Evolutionary conservation across 2,888 invertebrate species (phyloP).

Genomic region (Gari tellinella): DNA sequence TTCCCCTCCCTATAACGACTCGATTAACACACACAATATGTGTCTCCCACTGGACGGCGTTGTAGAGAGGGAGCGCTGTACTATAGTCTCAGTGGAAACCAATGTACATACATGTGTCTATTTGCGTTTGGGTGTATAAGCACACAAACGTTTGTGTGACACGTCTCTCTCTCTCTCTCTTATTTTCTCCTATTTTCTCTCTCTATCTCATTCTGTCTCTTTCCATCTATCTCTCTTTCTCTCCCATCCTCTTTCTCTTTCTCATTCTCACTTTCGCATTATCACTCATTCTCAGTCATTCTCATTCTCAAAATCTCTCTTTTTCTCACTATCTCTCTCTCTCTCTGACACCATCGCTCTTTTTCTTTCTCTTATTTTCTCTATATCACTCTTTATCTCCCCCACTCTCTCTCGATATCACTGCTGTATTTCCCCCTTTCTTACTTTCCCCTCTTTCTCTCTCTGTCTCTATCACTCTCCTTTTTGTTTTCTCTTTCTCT

Average conservation of each 20-base stretch:
- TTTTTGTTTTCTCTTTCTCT: not conserved
- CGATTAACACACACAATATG: no score
- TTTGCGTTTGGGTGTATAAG: not conserved
- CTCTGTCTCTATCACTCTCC: not conserved
- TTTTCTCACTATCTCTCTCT: not conserved
- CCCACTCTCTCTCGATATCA: not conserved
- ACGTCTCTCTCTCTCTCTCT: conserved; percentile 1
- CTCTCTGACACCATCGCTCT: not conserved
- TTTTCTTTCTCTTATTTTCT: not conserved
- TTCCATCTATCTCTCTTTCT: not conserved
- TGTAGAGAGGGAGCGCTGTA: no score
- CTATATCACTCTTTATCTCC: not conserved
- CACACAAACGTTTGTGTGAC: not conserved
- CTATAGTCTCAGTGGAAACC: no score
- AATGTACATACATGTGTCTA: no score
- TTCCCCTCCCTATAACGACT: no score
- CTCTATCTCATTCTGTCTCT: not conserved
- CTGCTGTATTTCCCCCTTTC: not conserved
- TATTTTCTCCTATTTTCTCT: conserved; percentile 2
- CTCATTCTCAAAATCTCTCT: not conserved
- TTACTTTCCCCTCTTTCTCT: not conserved
- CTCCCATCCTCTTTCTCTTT: not conserved
- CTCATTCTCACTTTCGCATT: not conserved
- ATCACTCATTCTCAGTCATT: not conserved
- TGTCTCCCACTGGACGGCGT: no score